Percentiles rank a stretch among this genome's conserved stretches.
These are phyloP conservation scores for Bungarus multicinctus DNA, from an alignment of 2,113 vertebrate species.

Conservation along the genomic window DNA sequence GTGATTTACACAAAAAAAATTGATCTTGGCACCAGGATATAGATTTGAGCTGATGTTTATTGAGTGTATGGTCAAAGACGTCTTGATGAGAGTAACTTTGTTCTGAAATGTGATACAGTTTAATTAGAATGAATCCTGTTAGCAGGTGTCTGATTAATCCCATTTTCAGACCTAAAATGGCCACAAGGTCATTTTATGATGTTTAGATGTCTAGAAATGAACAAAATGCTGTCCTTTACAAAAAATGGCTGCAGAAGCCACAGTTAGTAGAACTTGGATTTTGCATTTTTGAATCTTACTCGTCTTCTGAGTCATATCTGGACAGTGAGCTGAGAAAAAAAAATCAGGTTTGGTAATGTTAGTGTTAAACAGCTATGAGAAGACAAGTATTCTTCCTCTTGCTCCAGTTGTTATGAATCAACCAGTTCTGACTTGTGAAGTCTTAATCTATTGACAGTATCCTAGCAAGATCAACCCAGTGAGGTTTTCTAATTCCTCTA, in stretches of 20 bases:
- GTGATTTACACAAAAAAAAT: not conserved
- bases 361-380: slow-evolving; percentile 30
- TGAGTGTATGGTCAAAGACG: not conserved
- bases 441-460: slow-evolving; percentile 36
- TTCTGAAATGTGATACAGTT: not conserved
- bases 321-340: slow-evolving; percentile 43
- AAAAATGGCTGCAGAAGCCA: not conserved
- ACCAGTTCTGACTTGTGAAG: slow-evolving; percentile 43
- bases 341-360: slow-evolving; percentile 31
- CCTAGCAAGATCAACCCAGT: slow-evolving; percentile 17
- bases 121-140: not conserved
- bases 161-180: not conserved
- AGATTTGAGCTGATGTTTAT: not conserved
- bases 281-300: slow-evolving; percentile 39
- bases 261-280: not conserved
- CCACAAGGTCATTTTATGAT: not conserved
- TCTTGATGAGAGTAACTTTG: not conserved
- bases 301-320: slow-evolving; percentile 65
- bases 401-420: slow-evolving; percentile 27
- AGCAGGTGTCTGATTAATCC: not conserved
- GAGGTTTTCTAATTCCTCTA: slow-evolving; percentile 19
- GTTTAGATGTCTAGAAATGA: not conserved
- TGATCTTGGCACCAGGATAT: not conserved
- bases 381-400: slow-evolving; percentile 20
- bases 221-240: not conserved